Evolutionary conservation across 2,888 invertebrate species (phyloP), one percentile per base, ranked within the genome.

Genomic region (Ceratothoa steindachneri): DNA sequence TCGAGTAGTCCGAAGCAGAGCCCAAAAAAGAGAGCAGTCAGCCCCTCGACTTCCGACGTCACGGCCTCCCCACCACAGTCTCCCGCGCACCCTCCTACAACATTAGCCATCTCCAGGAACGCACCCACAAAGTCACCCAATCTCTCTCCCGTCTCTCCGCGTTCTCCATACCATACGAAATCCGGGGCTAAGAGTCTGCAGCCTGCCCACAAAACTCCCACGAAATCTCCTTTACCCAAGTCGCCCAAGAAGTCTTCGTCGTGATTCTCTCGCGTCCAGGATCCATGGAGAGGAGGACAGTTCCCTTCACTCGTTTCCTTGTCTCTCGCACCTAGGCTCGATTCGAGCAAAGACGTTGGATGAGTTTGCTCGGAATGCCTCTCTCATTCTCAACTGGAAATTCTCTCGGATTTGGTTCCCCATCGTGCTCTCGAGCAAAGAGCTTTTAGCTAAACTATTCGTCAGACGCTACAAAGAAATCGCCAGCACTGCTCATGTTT

Each of bases 111-210:
- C 68, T 73, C 66, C 22, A 75, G 75, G 28, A 75, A 75, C 51
- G 29, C 71, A 19, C 27, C 67, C 19, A n/a, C n/a, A n/a, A 52
- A 41, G n/a, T 73, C 75, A 7, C 55, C 71, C 24, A 72, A 69
- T 0, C 65, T 73, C 7, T 78, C 78, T n/a, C 78, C 78, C 3
- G 66, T 71, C 2, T 75, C 78, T 24, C 78, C 78, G 1, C 70
- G 73, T 2, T 73, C 75, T 22, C 75, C 78, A 2, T 72, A 55
- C 12, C n/a, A 27, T 5, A 41, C 52, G 24, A 69, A 52, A 52
- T 52, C 65, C 55, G 64, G 60, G 55, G 30, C 24, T 55, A 77
- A 71, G 19, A 28, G 1, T 27, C 27, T 24, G 27, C 53, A 12
- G 30, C 53, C 67, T 53, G 67, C 2, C 68, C 71, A 2, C 71